phyloP scores from a whole-genome alignment of 2,888 invertebrate species.

The Sesamia inferens region DNA sequence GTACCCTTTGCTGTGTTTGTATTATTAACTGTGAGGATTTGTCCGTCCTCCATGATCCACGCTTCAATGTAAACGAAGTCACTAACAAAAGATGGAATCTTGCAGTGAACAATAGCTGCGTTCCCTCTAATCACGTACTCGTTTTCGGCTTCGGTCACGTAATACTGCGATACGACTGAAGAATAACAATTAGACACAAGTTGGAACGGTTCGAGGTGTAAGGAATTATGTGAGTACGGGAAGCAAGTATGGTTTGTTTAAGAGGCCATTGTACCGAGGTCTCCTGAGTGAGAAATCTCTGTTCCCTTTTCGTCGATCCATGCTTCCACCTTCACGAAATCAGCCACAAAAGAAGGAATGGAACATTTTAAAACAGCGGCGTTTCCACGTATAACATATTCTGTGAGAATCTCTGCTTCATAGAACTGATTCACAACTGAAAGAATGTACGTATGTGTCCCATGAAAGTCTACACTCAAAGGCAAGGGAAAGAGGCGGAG shows the following conservation, averaged over 20 bases:
- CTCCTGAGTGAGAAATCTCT: constrained; percentile 91
- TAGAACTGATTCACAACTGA: constrained; percentile 95
- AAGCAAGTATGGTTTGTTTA: constrained; percentile 76
- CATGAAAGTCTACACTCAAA: constrained; percentile 22
- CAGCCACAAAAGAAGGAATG: constrained; percentile 97
- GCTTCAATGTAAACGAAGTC: constrained; percentile 97
- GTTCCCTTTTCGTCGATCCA: constrained; percentile 93
- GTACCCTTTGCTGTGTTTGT: constrained; percentile 90
- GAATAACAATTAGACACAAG: constrained; percentile 82
- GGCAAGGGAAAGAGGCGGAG: constrained; percentile 43
- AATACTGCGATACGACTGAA: constrained; percentile 96
- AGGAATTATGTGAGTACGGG: constrained; percentile 74
- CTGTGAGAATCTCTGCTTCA: constrained; percentile 96
- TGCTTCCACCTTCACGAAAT: constrained; percentile 96
- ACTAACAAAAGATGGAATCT: constrained; percentile 97
- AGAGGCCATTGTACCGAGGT: constrained; percentile 92
- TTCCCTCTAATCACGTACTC: constrained; percentile 98
- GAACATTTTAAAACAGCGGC: constrained; percentile 96
- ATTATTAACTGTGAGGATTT: constrained; percentile 91
- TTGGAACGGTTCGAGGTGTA: constrained; percentile 76
- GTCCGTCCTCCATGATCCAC: constrained; percentile 95
- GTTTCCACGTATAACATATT: constrained; percentile 97
- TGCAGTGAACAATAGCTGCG: constrained; percentile 97
- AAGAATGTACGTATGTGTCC: constrained; percentile 63
- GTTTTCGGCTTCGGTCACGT: constrained; percentile 97